Evolutionary conservation across 2,888 invertebrate genomes (phyloP), one percentile per base, ranked within the genome.

Genomic region (Melangyna quadrimaculata): DNA sequence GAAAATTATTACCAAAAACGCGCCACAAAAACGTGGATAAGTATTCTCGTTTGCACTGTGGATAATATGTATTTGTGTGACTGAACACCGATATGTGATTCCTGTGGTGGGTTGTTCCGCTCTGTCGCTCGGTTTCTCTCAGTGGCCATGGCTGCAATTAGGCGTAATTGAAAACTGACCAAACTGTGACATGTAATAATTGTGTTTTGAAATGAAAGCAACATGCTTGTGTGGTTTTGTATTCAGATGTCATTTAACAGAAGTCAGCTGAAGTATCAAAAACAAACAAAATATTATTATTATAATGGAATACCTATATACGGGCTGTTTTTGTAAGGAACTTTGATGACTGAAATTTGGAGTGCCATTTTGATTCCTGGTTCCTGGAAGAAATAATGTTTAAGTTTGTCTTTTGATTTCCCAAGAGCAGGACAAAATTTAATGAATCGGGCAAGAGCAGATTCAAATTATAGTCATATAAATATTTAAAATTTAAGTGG

Each of bases 141-240:
- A 14, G 55, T 74, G 35, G 63, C 65, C 29, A 75, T 70, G 45
- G 17, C 57, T 65, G 71, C 57, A 75, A 77, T 71, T 75, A 57
- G 65, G 40, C 45, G 57, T 73, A 79, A 79, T 79, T 67, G 67
- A 59, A 72, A 67, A 65, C 67, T 59, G 78, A 79, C 59, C 57
- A 51, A 51, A 65, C 65, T 72, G 78, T 43, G 71, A 78, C 63
- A 65, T 35, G 35, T 77, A 43, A 78, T 63, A 59, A 59, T 59
- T 59, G 37, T 61, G 53, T 59, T 69, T 75, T 19, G 27, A n/a
- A 43, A 67, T 55, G 55, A 35, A 43, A 48, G 48, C 67, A 48
- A 43, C 19, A 51, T 48, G 48, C 35, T 22, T 43, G 19, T 63
- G 24, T 51, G 48, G 67, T 51, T 67, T 67, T 29, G 67, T 14